Evolutionary conservation across 2,797 vertebrate genomes (phyloP), one percentile per base, ranked within the genome.

Genomic region (Malurus leucopterus): DNA sequence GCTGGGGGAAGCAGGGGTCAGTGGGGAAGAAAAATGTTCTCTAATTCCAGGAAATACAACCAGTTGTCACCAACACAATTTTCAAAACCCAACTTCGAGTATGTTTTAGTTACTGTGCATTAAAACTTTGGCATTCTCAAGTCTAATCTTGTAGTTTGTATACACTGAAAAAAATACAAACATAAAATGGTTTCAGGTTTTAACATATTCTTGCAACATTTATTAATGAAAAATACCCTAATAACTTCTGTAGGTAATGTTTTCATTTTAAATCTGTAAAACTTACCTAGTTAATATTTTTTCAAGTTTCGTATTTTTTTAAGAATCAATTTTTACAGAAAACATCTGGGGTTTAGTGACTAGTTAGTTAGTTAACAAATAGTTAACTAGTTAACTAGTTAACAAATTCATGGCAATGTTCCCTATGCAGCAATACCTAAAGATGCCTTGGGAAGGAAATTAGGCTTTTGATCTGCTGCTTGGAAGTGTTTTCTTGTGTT

Each of bases 401-500:
- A 70, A 85, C 75, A 86, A 91, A 93, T 22, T 74, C n/a, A 90
- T 62, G 46, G 84, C 85, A 92, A 88, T 24, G 43, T 44, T 77
- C 82, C 59, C 58, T 49, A 38, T 76, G 62, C 49, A 87, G 80
- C 54, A 93, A 36, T 75, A 93, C 64, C 78, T 86, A 79, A 89
- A 86, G 61, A 87, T 76, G 58, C 57, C 44, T 86, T 92, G 84
- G 70, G 92, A 95, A 84, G 67, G 47, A 93, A 95, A 93, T 84
- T 8, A 74, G 73, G 30, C 50, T 80, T 91, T 88, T 92, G 67
- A 90, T 91, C 84, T 93, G 90, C 69, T 79, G 84, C 84, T 95
- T 93, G 79, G 30, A 86, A 89, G 40, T 91, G 74, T 95, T 94
- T 95, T 89, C 67, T 34, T 89, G 41, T 75, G 90, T 95, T 92